Base-by-base conservation (phyloP, 2,113 vertebrate genomes). In the Esox niger region DNA sequence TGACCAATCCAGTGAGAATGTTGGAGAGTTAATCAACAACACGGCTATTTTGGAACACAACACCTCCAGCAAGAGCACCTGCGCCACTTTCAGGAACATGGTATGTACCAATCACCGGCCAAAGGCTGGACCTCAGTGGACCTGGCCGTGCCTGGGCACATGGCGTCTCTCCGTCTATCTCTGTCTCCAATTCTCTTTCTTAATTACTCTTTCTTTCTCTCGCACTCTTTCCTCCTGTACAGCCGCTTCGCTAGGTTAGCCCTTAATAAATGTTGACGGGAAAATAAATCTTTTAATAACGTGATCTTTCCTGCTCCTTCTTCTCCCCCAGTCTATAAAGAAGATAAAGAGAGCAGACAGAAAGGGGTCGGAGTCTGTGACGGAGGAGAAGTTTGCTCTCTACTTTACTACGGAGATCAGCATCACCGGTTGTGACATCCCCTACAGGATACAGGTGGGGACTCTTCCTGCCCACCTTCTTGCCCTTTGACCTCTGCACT, bases 341-440 rank as follows among this genome's bases (percentile, higher is more conserved):
- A 98, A 94, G 87, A 99, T 98, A 84, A 99, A 98, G 75, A 90
- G 97, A 46, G 96, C 97, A 0, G 97, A 98, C 77, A 84, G 97
- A 74, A 98, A 96, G 77, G 97, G 97, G 25, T 95, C 97, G 0
- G 97, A 99, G 81, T 98, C 96, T 0, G 97, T 99, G 76, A 99
- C 97, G 0, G 97, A 99, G 78, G 97, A 99, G 90, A 99, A 99
- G 71, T 98, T 98, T 23, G 95, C 97, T 0, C 85, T 98, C 6
- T 88, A 98, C 1, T 99, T 99, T 76, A 94, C 91, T 25, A 84
- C 93, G 75, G 93, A 91, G 0, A 88, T 98, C 76, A 67, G 58
- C 25, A 91, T 98, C 9, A 89, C 88, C 5, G 90, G 94, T 65
- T 87, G 81, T 78, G 93, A 95, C 49, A 65, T 80, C 63, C 89